Base-by-base conservation (phyloP, 2,888 invertebrate genomes). In the Aleiodes testaceus region DNA sequence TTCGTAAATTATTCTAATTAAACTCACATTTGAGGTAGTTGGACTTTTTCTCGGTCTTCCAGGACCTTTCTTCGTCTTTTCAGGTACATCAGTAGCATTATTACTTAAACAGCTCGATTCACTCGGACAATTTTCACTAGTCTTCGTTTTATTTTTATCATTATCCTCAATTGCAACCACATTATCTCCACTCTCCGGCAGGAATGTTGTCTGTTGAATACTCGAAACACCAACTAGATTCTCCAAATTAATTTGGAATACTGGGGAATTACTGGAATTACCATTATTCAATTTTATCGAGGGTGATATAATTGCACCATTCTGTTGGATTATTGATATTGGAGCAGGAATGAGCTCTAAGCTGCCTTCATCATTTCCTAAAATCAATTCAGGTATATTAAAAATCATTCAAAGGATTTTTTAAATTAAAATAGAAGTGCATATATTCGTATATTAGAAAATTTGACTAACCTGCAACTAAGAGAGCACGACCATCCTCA, bases 401-500 rank as follows among this genome's bases (percentile, higher is more conserved):
- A 52, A n/a, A 26, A n/a, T 26, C 7, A 42, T 6, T 14, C 14
- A 65, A 50, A 14, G 20, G 20, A 20, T 1, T 3, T 7, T 20
- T 14, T 12, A n/a, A n/a, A n/a, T n/a, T n/a, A n/a, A n/a, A n/a
- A n/a, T n/a, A n/a, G n/a, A n/a, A n/a, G n/a, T n/a, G n/a, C n/a
- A n/a, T 26, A 2, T 26, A 2, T 9, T 11, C 36, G 2, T 36
- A 36, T 11, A 36, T 9, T 6, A 7, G 6, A 36, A 36, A 5
- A 11, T n/a, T 44, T 14, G 16, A 52, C 50, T 47, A 70, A 83
- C 85, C 83, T 55, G 81, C 77, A 12, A 85, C 81, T 7, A 85
- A 68, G 14, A 85, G 72, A 0, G 85, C 80, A 16, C 79, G 76
- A 20, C 84, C 84, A 72, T 85, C 85, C 4, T 85, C 84, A 0